Evolutionary conservation across 2,113 vertebrate genomes (phyloP), one percentile per base, ranked within the genome.

Genomic region (Gambusia holbrooki): DNA sequence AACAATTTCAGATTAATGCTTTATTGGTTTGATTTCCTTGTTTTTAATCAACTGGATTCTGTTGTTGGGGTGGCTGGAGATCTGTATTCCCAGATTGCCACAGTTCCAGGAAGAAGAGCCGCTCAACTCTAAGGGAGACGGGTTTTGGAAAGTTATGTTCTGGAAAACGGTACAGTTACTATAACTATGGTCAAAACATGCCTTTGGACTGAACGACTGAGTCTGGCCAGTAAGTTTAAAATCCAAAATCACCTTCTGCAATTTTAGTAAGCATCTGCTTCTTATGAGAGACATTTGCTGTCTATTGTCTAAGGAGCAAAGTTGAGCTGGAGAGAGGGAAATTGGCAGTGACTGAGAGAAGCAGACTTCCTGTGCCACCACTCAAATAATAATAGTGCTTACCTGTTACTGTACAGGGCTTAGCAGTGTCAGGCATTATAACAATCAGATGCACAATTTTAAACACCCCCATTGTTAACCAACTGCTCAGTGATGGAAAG

Each of bases 381-480:
- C 83, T 87, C 75, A 87, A 90, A 92, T 88, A 90, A 92, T 92
- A 91, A 92, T 89, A 71, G 80, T 63, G 74, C 81, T 84, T 86
- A 91, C 81, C 87, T 91, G 73, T 82, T 76, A 84, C 77, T 62
- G 69, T 83, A 65, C 69, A 86, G 87, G 65, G 79, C 68, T 84
- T 83, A 54, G 33, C 40, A 22, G 54, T 62, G 72, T 83, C 83
- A 76, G 75, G 66, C 66, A 63, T 75, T 83, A 64, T 89, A 81
- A 81, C 76, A 65, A 64, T 63, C 37, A 32, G 77, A 79, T 63
- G 71, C 71, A 65, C 33, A 15, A 40, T 45, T 75, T 58, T 33
- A 84, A 76, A 73, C 54, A 69, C 61, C 66, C 68, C 58, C 71
- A 87, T 73, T 82, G 85, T 86, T 85, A 77, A 84, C 40, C 42